Conservation (phyloP, 1,140 invertebrate species). For the Drosophila navojoa region DNA sequence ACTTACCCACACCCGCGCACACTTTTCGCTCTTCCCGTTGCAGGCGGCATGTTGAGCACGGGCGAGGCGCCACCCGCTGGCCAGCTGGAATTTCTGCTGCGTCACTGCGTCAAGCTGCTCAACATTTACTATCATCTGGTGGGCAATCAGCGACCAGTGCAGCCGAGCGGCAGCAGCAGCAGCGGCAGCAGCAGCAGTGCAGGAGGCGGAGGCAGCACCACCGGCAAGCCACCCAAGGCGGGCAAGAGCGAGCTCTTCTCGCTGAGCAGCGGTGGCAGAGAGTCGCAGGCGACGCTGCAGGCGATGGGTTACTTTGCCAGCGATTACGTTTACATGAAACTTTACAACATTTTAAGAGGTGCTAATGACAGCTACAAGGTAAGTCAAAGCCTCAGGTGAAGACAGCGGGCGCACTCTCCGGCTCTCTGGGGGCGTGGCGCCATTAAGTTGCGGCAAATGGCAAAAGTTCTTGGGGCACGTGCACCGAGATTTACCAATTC, state of each 20-base stretch:
- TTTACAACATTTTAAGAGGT: slow-evolving; percentile 89
- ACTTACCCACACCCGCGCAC: not conserved
- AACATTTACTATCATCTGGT: slow-evolving; percentile 90
- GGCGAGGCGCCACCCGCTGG: slow-evolving; percentile 28
- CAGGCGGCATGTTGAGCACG: slow-evolving; percentile 59
- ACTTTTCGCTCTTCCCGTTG: not conserved
- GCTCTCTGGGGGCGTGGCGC: slow-evolving; percentile 40
- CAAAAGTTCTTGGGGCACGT: slow-evolving; percentile 73
- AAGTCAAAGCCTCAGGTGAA: slow-evolving; percentile 60
- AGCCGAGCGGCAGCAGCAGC: slow-evolving; percentile 22
- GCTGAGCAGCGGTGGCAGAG: slow-evolving; percentile 45
- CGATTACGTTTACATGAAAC: slow-evolving; percentile 89
- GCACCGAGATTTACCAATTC: slow-evolving; percentile 67
- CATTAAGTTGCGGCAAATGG: slow-evolving; percentile 74
- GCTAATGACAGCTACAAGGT: slow-evolving; percentile 91
- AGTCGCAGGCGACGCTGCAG: slow-evolving; percentile 60
- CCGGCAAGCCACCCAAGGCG: slow-evolving; percentile 72
- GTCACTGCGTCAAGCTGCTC: slow-evolving; percentile 87
- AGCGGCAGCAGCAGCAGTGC: slow-evolving; percentile 15
- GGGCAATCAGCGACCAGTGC: slow-evolving; percentile 85
- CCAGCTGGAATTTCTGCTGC: slow-evolving; percentile 84
- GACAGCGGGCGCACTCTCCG: not conserved
- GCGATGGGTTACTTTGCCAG: slow-evolving; percentile 87
- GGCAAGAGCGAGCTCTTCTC: slow-evolving; percentile 85
- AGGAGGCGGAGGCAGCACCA: slow-evolving; percentile 11